A percentile compares a stretch with the other conserved stretches of the same genome.
phyloP scores from a whole-genome alignment of 2,888 invertebrate species.

The Limenitis camilla region DNA sequence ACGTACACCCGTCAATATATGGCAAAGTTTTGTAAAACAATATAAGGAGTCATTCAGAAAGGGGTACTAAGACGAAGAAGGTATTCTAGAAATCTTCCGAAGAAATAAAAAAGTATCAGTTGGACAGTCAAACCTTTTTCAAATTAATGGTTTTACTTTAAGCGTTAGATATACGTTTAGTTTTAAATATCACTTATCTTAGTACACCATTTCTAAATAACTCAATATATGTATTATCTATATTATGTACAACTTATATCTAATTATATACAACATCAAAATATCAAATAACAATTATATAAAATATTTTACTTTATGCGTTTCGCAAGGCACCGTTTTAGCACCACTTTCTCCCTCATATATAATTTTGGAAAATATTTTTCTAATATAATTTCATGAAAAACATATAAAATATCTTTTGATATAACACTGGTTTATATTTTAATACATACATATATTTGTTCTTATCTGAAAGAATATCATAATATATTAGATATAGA shows the following conservation, averaged over 20 bases:
- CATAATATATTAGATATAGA: too few relatives aligned
- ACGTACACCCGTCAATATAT: conserved; percentile 38
- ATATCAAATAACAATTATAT: conserved; percentile 13
- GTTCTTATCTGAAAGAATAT: too few relatives aligned
- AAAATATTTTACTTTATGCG: conserved; percentile 8
- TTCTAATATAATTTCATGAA: not conserved
- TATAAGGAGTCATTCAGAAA: conserved; percentile 23
- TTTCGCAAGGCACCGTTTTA: conserved; percentile 20
- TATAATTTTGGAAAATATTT: conserved; percentile 1
- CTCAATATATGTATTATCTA: conserved; percentile 30
- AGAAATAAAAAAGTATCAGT: too few relatives aligned
- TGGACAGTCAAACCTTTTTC: too few relatives aligned
- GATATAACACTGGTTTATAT: not conserved
- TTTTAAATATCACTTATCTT: too few relatives aligned
- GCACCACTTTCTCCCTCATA: conserved; percentile 17
- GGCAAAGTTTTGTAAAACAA: conserved; percentile 39
- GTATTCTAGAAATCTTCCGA: too few relatives aligned
- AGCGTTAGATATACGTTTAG: too few relatives aligned
- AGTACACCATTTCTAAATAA: too few relatives aligned
- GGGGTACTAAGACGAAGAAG: too few relatives aligned
- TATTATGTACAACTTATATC: conserved; percentile 38
- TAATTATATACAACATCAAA: conserved; percentile 16
- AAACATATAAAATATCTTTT: not conserved
- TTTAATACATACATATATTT: not conserved
- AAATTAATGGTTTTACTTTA: too few relatives aligned